Conservation (phyloP, 2,888 invertebrate genomes). For the Drosophila ustulata region DNA sequence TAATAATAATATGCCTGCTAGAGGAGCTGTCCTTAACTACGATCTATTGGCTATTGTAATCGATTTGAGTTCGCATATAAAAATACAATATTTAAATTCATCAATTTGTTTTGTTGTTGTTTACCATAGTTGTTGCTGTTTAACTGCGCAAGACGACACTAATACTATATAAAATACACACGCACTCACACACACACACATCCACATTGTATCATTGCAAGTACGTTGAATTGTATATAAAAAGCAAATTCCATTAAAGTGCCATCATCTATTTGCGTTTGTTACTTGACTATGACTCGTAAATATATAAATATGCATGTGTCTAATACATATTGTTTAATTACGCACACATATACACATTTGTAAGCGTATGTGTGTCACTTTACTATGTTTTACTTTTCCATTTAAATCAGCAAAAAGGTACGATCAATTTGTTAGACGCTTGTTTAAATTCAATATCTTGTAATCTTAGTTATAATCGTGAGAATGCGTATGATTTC, state of each 20-base stretch:
- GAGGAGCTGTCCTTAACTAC: slow-evolving; percentile 28
- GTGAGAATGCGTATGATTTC: slow-evolving; percentile 51
- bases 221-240: slow-evolving; percentile 46
- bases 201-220: slow-evolving; percentile 13
- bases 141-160: slow-evolving; percentile 60
- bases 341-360: slow-evolving; percentile 5
- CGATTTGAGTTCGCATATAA: slow-evolving; percentile 61
- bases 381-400: slow-evolving; percentile 16
- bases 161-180: slow-evolving; percentile 44
- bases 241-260: slow-evolving; percentile 76
- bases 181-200: slow-evolving; percentile 24
- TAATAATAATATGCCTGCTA: slow-evolving; percentile 28
- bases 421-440: slow-evolving; percentile 71
- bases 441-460: slow-evolving; percentile 65
- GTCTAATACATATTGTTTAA: slow-evolving; percentile 65
- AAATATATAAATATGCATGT: slow-evolving; percentile 36
- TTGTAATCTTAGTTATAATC: slow-evolving; percentile 41
- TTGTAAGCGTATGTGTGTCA: slow-evolving; percentile 15
- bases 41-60: slow-evolving; percentile 48
- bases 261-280: slow-evolving; percentile 52
- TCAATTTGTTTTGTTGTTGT: slow-evolving; percentile 35
- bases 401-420: slow-evolving; percentile 74
- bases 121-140: slow-evolving; percentile 24
- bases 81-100: slow-evolving; percentile 75
- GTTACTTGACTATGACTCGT: slow-evolving; percentile 34